Evolutionary conservation across 2,888 invertebrate genomes (phyloP).

Genomic region (Tricholauxania praeusta): DNA sequence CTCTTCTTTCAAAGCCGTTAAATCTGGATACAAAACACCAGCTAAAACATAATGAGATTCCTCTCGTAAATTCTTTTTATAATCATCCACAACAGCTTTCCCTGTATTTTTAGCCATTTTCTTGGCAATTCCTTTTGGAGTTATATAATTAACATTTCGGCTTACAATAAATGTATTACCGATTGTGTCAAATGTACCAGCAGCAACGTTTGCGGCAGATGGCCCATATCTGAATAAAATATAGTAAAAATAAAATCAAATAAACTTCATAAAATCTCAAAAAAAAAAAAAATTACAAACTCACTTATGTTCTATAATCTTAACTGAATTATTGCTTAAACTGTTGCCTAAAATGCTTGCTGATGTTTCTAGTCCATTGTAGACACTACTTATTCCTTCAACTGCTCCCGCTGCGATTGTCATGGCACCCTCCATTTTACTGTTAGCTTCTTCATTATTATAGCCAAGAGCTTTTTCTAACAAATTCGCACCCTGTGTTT

Average conservation of each 20-base stretch:
- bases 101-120: slow-evolving; percentile 75
- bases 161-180: slow-evolving; percentile 78
- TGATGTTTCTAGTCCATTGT: slow-evolving; percentile 78
- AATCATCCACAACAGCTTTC: slow-evolving; percentile 70
- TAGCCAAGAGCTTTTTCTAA: slow-evolving; percentile 72
- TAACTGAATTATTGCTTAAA: slow-evolving; percentile 79
- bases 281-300: slow-evolving; percentile 44
- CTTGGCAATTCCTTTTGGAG: slow-evolving; percentile 76
- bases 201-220: slow-evolving; percentile 75
- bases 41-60: slow-evolving; percentile 61
- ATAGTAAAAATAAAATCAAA: not conserved
- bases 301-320: slow-evolving; percentile 80
- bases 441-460: slow-evolving; percentile 70
- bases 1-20: slow-evolving; percentile 55
- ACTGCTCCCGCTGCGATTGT: slow-evolving; percentile 80
- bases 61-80: slow-evolving; percentile 56
- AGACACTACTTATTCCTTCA: slow-evolving; percentile 78
- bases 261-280: not conserved
- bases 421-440: slow-evolving; percentile 72
- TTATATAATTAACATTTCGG: slow-evolving; percentile 75
- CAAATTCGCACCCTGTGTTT: slow-evolving; percentile 73
- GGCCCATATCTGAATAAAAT: slow-evolving; percentile 73
- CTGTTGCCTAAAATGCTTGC: slow-evolving; percentile 75
- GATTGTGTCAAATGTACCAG: slow-evolving; percentile 76
- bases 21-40: slow-evolving; percentile 63